These are phyloP conservation scores for Entomobrya proxima DNA, from an alignment of 2,888 invertebrate species.

Conservation along the genomic window DNA sequence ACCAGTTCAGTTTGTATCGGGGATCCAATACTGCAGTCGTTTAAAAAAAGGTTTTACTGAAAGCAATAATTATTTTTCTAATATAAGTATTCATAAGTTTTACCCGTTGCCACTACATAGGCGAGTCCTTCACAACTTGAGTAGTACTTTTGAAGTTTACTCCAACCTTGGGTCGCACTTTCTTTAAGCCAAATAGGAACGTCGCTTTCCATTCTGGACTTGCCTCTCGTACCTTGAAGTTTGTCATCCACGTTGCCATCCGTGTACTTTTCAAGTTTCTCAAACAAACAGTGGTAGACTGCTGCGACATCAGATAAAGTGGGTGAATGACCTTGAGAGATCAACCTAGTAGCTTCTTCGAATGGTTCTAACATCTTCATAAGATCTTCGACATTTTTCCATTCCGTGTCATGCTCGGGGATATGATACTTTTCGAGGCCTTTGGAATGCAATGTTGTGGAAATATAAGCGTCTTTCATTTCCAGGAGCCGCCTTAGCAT, in stretches of 20 bases:
- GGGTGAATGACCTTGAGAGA: constrained; percentile 29
- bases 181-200: neutral
- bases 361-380: constrained; percentile 43
- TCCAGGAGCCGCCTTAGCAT: constrained; percentile 8
- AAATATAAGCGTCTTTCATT: neutral
- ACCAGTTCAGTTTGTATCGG: constrained; percentile 8
- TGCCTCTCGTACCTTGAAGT: neutral
- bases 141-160: constrained; percentile 8
- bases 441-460: neutral
- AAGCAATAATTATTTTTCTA: neutral
- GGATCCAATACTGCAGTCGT: constrained; percentile 19
- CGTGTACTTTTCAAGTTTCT: constrained; percentile 34
- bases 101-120: neutral
- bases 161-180: neutral
- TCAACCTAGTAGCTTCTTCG: constrained; percentile 13
- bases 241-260: neutral
- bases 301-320: constrained; percentile 44
- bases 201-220: neutral
- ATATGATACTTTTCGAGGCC: neutral
- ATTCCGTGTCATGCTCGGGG: constrained; percentile 29
- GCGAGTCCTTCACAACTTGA: neutral
- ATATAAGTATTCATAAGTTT: neutral
- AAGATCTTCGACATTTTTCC: constrained; percentile 21
- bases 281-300: constrained; percentile 45
- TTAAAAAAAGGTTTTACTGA: neutral